These are phyloP conservation scores for Anthoscopus minutus DNA, from an alignment of 2,113 vertebrate species.

Conservation along the genomic window DNA sequence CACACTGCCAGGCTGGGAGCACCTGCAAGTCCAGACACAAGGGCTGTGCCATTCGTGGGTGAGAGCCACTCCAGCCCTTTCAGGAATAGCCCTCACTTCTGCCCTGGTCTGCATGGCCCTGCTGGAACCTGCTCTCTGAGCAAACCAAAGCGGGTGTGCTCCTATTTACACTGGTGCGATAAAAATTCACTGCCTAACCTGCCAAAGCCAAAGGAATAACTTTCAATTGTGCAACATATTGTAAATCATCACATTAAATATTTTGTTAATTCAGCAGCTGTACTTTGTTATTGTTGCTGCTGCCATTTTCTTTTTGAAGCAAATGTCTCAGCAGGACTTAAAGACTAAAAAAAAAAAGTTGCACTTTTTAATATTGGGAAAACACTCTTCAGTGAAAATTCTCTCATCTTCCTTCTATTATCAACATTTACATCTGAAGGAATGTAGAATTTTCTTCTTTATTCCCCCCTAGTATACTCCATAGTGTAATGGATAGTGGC, in stretches of 20 bases:
- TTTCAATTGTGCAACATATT: background rate
- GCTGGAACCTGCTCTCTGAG: background rate
- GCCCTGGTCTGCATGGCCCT: background rate
- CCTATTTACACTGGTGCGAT: background rate
- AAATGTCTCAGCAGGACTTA: background rate
- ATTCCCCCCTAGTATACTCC: fast-evolving
- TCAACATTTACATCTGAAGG: background rate
- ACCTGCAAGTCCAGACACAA: background rate
- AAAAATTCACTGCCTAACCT: background rate
- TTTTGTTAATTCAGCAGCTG: background rate
- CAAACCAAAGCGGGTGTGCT: background rate
- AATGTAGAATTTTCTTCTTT: background rate
- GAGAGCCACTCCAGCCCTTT: background rate
- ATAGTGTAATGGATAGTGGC: background rate
- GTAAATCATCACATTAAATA: background rate
- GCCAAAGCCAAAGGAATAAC: background rate
- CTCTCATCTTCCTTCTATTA: background rate
- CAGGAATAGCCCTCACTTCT: fast-evolving
- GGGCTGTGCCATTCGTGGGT: fast-evolving
- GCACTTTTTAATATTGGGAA: background rate
- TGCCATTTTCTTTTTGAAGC: background rate
- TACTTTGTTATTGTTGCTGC: background rate
- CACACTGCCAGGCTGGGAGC: background rate
- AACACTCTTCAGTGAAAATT: background rate
- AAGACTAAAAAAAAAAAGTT: background rate